Evolutionary conservation across 2,797 vertebrate species (phyloP), one percentile per base, ranked within the genome.

Genomic region (Liparis tanakae): DNA sequence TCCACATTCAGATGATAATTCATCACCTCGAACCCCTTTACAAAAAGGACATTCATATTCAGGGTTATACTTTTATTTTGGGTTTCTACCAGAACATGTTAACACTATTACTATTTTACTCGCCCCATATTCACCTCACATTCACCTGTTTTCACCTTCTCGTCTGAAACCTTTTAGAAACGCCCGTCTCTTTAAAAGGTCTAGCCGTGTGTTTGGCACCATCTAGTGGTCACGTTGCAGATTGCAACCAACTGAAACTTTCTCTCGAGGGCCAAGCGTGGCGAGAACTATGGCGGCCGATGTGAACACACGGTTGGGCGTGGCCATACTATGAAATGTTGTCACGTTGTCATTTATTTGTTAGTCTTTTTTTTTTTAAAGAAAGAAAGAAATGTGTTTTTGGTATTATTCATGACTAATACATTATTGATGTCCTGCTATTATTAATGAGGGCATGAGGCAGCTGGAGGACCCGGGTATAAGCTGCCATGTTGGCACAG

Each of bases 401-500:
- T 30, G 2, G 14, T 65, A 54, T 84, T 65, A 54, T 84, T 74
- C 20, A 46, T 58, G 51, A 70, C 66, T 79, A 14, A 85, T 84
- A 39, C 43, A 84, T 88, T 65, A 85, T 86, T 43, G 68, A 79
- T 80, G 60, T 34, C 44, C 55, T 63, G 22, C 6, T 70, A 70
- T 83, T 70, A 87, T 85, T 89, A 83, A 86, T 84, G 82, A 87
- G 80, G 76, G 62, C 76, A 67, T 74, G 51, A 69, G 65, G 58
- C 87, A 80, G 83, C 85, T 70, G 70, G 69, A 85, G 51, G 72
- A 81, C 74, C 72, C 65, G 55, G 60, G 50, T 74, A 53, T 90
- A 86, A 90, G 88, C 88, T 83, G 84, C 79, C 78, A 77, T 70
- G 70, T 84, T 91, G 90, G 91, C 89, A 90, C 65, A 30, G 67